phyloP scores from a whole-genome alignment of 2,888 invertebrate species.

The Stenodema calcarata region DNA sequence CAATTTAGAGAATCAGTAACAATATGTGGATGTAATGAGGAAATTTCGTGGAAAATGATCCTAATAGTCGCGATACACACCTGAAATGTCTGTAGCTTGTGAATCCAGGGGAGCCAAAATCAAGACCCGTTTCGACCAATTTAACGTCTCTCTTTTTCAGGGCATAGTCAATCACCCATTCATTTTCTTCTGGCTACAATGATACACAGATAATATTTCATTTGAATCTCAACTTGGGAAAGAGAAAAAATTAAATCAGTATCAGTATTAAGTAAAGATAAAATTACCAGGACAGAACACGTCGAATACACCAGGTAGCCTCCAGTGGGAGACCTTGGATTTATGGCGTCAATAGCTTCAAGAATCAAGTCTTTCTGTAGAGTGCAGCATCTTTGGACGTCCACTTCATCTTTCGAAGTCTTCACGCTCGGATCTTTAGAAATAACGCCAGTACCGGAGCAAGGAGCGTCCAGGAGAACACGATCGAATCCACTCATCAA shows the following conservation, averaged over 20 bases:
- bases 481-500: slow-evolving; percentile 92
- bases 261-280: background rate
- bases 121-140: slow-evolving; percentile 89
- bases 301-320: slow-evolving; percentile 98
- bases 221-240: background rate
- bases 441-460: slow-evolving; percentile 97
- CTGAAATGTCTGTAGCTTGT: slow-evolving; percentile 72
- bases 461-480: slow-evolving; percentile 95
- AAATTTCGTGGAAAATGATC: background rate
- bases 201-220: background rate
- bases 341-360: slow-evolving; percentile 95
- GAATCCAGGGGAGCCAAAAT: slow-evolving; percentile 96
- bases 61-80: background rate
- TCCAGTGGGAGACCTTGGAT: slow-evolving; percentile 89
- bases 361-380: slow-evolving; percentile 90
- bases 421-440: slow-evolving; percentile 98
- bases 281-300: slow-evolving; percentile 83
- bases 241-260: background rate
- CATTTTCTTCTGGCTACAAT: slow-evolving; percentile 93
- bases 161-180: slow-evolving; percentile 95
- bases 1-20: no score
- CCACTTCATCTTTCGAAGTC: slow-evolving; percentile 85
- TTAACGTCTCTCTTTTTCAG: slow-evolving; percentile 92
- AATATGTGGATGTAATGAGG: background rate
- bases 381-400: slow-evolving; percentile 89